These are phyloP conservation scores for Melieria crassipennis DNA, from an alignment of 2,888 invertebrate genomes.

Conservation along the genomic window DNA sequence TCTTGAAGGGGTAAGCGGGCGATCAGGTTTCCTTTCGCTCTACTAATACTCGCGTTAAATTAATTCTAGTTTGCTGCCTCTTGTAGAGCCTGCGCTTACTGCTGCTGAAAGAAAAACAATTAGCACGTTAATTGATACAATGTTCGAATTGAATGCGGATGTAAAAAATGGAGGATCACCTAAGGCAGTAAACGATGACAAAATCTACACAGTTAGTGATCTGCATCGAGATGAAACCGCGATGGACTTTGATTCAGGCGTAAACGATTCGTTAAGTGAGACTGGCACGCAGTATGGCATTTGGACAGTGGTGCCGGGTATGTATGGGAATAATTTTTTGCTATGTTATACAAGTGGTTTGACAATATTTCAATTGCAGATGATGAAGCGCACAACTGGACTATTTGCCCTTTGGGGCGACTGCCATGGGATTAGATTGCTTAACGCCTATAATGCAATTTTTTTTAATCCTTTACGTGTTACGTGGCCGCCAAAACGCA, in stretches of 20 bases:
- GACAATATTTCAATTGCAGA: slow-evolving; percentile 39
- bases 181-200: slow-evolving; percentile 20
- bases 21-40: neutral
- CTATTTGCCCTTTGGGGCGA: slow-evolving; percentile 57
- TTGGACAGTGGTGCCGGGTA: slow-evolving; percentile 57
- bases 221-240: slow-evolving; percentile 30
- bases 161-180: slow-evolving; percentile 23
- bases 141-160: slow-evolving; percentile 31
- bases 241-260: slow-evolving; percentile 27
- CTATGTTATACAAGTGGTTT: too few species aligned
- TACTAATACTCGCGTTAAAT: neutral
- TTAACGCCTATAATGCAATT: neutral
- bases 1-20: slow-evolving; percentile 53
- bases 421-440: slow-evolving; percentile 53
- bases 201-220: slow-evolving; percentile 44
- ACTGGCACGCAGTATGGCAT: slow-evolving; percentile 35
- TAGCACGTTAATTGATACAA: slow-evolving; percentile 44
- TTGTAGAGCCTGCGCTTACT: slow-evolving; percentile 53
- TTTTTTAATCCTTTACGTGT: neutral
- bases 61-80: slow-evolving; percentile 51
- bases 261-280: neutral
- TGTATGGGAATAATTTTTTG: neutral
- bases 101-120: slow-evolving; percentile 45
- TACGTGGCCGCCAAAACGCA: neutral
- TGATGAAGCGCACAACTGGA: slow-evolving; percentile 53